phyloP scores from a whole-genome alignment of 2,888 invertebrate genomes.

The Phytoseiulus persimilis region DNA sequence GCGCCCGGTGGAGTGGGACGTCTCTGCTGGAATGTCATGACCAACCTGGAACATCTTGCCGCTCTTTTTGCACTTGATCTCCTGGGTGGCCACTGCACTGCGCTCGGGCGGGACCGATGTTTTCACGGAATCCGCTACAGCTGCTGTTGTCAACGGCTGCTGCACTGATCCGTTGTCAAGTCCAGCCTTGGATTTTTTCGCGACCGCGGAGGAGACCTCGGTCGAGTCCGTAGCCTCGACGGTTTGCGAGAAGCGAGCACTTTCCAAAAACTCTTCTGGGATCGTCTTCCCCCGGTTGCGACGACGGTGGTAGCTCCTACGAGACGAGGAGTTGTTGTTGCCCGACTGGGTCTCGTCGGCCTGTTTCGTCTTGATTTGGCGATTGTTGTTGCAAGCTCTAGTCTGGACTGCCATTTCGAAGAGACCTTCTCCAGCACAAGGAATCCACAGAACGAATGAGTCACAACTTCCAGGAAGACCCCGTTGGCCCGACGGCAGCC shows the following conservation, averaged over 20 bases:
- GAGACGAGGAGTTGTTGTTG: not conserved
- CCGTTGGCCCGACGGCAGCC: not conserved
- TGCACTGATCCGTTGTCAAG: not conserved
- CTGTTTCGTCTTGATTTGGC: constrained; percentile 5
- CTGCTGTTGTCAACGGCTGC: not conserved
- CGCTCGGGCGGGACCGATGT: not conserved
- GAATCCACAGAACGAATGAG: not conserved
- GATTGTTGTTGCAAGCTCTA: constrained; percentile 5
- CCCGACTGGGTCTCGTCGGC: not conserved
- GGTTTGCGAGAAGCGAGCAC: not conserved
- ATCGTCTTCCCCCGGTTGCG: not conserved
- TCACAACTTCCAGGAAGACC: constrained; percentile 5
- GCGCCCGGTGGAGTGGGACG: too few relatives aligned
- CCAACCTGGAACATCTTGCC: not conserved
- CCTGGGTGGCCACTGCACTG: not conserved
- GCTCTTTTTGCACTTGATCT: constrained; percentile 5
- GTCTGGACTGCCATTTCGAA: constrained; percentile 5
- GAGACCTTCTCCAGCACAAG: constrained; percentile 5
- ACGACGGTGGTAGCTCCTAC: not conserved
- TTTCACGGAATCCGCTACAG: not conserved
- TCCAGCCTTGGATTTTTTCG: not conserved
- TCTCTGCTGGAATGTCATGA: not conserved
- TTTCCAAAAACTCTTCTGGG: not conserved
- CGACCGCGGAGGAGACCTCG: not conserved
- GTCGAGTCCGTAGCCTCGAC: not conserved